Conservation (phyloP, 2,113 vertebrate species). For the Xiphophorus maculatus region DNA sequence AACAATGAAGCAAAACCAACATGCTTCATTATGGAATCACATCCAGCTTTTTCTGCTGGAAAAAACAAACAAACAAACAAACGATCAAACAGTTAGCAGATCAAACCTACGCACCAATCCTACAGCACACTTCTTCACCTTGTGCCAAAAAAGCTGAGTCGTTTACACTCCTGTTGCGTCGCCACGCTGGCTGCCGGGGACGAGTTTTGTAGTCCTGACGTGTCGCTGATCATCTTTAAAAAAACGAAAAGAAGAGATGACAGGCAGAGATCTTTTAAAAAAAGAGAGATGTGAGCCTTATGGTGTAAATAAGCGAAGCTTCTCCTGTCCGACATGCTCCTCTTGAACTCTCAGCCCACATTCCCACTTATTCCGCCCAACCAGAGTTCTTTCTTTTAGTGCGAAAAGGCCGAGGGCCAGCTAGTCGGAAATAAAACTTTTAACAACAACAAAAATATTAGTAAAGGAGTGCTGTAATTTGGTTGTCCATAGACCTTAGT, state of each 20-base stretch:
- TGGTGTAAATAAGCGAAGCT: constrained; percentile 66
- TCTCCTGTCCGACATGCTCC: constrained; percentile 54
- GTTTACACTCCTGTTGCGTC: constrained; percentile 42
- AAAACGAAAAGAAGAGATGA: neutral
- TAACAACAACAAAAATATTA: constrained; percentile 52
- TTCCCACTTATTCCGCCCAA: constrained; percentile 45
- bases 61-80: too few relatives aligned
- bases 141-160: constrained; percentile 69
- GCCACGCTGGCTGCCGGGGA: neutral
- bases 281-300: constrained; percentile 26
- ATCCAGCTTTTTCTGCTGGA: too few relatives aligned
- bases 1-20: neutral
- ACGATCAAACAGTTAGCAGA: too few relatives aligned
- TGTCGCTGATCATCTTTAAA: constrained; percentile 18
- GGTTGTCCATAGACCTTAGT: constrained; percentile 82
- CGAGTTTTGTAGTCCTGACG: neutral
- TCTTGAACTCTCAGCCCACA: constrained; percentile 24
- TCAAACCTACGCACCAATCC: constrained; percentile 1
- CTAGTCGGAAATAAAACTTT: constrained; percentile 51
- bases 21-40: neutral
- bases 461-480: constrained; percentile 79
- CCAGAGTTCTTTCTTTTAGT: constrained; percentile 62
- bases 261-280: constrained; percentile 19
- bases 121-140: constrained; percentile 58
- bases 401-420: constrained; percentile 44